Evolutionary conservation across 2,888 invertebrate species (phyloP).

Genomic region (Cephonodes hylas): DNA sequence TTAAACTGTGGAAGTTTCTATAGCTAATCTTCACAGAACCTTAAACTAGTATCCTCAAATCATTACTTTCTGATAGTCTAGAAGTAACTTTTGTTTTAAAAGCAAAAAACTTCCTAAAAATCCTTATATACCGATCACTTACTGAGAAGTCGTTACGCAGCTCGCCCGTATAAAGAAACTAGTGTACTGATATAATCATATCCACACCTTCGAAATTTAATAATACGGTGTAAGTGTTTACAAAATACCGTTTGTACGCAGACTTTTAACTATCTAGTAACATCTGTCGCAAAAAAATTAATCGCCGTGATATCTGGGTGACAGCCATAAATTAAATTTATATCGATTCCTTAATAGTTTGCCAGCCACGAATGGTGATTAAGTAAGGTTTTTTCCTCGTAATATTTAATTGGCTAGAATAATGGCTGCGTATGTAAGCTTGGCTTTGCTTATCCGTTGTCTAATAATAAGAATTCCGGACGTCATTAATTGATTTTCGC

Average conservation of each 20-base stretch:
- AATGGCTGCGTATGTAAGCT: background rate
- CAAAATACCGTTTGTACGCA: background rate
- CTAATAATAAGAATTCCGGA: background rate
- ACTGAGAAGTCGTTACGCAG: no score
- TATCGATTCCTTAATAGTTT: background rate
- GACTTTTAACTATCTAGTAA: background rate
- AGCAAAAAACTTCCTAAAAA: no score
- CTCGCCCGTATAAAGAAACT: no score
- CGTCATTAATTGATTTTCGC: background rate
- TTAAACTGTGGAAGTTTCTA: no score
- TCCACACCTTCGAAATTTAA: no score
- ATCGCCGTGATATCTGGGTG: background rate
- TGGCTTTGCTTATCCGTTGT: background rate
- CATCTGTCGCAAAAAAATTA: conserved; percentile 5
- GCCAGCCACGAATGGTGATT: background rate
- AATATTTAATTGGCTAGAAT: conserved; percentile 1
- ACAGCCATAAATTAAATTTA: conserved; percentile 5
- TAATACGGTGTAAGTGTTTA: no score
- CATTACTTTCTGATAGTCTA: no score
- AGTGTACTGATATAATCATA: no score
- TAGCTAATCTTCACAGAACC: no score
- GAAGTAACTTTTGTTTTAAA: no score
- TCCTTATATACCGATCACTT: no score
- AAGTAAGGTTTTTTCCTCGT: background rate
- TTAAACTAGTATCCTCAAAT: no score